Base-by-base conservation (phyloP, 30 jellyfish, hydroid and myxozoan genomes). In the Rhopilema esculentum region DNA sequence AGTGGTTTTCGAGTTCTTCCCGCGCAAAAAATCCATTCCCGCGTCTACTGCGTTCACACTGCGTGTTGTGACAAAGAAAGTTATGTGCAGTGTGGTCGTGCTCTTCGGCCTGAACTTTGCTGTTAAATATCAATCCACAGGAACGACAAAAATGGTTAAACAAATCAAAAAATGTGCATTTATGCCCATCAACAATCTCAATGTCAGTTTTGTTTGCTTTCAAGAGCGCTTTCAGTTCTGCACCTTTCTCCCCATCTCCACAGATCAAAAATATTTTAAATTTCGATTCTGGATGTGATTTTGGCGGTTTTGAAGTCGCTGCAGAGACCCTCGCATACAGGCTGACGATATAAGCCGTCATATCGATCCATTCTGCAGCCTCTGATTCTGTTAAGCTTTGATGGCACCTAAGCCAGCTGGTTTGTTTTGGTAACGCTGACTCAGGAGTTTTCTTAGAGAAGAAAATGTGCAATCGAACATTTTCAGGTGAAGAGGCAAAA, bases 21-120 rank as follows among this genome's bases (percentile, higher is more conserved):
- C 76, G 84, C 82, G 87, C 66, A 88, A 75, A 93, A 63, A 88
- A 93, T 16, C 98, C 98, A 52, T 93, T 93, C 62, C 88, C 96
- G 77, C 98, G 93, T 74, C 77, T 71, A 84, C 96, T 93, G 69
- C 98, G 91, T 30, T 93, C 97, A 52, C 98, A 93, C 32, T 92
- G 95, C 53, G 53, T 83, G 88, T 93, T 93, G 64, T 85, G 83
- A 63, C 98, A 93, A 15, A 93, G 89, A 57, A 83, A 89, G 77
- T 93, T 93, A 63, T 93, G 98, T 21, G 70, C 26, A 1, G 19
- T 25, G 64, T 74, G 85, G 69, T 93, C 98, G 84, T 93, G 98
- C 48, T 24, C 19, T 1, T 83, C 94, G 6, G 98, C 98, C 23
- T 78, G 82, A 1, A 20, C 26, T 27, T 71, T 67, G 57, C 32